These are phyloP conservation scores for Idaea straminata DNA, from an alignment of 2,888 invertebrate genomes.

Conservation along the genomic window DNA sequence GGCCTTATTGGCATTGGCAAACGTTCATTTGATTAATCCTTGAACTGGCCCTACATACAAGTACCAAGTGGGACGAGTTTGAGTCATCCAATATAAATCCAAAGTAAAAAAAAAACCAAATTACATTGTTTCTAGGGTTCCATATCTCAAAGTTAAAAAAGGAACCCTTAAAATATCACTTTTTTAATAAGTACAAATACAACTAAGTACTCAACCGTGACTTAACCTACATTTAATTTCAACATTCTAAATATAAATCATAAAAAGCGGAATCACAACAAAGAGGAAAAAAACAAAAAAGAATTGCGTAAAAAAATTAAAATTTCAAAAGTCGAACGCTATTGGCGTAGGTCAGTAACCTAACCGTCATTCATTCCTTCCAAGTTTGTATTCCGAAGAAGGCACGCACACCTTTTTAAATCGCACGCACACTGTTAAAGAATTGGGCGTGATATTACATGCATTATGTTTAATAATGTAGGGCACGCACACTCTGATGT, in stretches of 20 bases:
- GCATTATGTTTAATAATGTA: conserved; percentile 54
- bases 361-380: conserved; percentile 76
- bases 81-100: no score
- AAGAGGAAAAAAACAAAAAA: conserved; percentile 3
- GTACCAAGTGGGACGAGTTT: no score
- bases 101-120: no score
- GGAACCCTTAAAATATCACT: no score
- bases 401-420: conserved; percentile 55
- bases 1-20: no score
- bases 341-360: conserved; percentile 73
- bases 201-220: not conserved
- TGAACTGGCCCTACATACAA: no score
- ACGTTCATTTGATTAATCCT: no score
- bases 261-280: not conserved
- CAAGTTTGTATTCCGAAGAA: conserved; percentile 77
- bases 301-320: conserved; percentile 13
- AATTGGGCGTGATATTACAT: conserved; percentile 46
- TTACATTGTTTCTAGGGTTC: no score
- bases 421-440: conserved; percentile 50
- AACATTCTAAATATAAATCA: not conserved
- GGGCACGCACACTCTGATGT: conserved; percentile 62
- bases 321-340: conserved; percentile 26
- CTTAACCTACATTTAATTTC: not conserved
- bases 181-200: not conserved
- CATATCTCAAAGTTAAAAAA: no score